A percentile compares a stretch with the other conserved stretches of the same genome.
These are phyloP conservation scores for Eremophila alpestris DNA, from an alignment of 2,797 vertebrate species.

Conservation along the genomic window DNA sequence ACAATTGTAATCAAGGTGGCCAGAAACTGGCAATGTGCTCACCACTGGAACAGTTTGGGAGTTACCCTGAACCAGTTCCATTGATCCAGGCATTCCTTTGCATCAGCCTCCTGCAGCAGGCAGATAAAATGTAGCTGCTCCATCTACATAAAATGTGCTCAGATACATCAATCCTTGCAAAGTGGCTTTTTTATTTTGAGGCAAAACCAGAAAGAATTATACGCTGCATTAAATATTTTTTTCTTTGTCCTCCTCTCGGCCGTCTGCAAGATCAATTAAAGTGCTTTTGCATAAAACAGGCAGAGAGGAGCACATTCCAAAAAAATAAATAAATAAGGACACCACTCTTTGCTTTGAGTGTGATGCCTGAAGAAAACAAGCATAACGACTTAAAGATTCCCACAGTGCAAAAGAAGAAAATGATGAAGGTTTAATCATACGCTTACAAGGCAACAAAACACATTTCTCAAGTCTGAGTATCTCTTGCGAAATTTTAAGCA, in stretches of 20 bases:
- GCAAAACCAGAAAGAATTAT: constrained; percentile 10
- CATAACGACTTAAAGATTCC: not conserved
- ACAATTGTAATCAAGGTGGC: not conserved
- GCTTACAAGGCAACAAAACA: not conserved
- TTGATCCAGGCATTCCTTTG: not conserved
- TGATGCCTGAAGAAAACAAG: not conserved
- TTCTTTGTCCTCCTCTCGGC: not conserved
- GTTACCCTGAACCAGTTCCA: not conserved
- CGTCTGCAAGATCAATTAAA: not conserved
- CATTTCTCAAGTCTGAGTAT: not conserved
- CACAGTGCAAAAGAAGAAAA: not conserved
- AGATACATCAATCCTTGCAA: constrained; percentile 5
- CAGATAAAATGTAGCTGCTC: constrained; percentile 32
- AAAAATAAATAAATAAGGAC: not conserved
- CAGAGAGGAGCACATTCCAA: not conserved
- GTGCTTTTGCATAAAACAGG: not conserved
- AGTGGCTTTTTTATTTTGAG: constrained; percentile 24
- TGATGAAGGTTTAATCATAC: not conserved
- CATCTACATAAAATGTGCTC: not conserved
- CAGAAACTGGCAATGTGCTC: not conserved
- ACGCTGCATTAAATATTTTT: not conserved
- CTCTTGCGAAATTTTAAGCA: not conserved
- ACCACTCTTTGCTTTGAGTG: not conserved
- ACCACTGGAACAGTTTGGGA: not conserved
- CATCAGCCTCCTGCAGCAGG: constrained; percentile 7